phyloP scores from a whole-genome alignment of 2,113 vertebrate genomes.

The Petrocephalus zakoni region DNA sequence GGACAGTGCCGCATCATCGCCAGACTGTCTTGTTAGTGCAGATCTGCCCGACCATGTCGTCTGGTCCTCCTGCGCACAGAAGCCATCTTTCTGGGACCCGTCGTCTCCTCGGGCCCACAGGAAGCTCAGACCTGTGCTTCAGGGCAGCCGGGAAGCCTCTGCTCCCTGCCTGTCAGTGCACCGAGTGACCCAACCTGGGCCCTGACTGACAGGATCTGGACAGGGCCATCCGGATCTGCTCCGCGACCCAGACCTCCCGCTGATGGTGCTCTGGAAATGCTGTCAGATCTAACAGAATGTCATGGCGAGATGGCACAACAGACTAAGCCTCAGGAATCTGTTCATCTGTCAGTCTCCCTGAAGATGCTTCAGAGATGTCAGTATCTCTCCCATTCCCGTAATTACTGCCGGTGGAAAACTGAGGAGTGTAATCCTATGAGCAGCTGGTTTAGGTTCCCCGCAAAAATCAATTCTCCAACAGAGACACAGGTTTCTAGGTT shows the following conservation, averaged over 20 bases:
- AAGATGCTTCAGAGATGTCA: neutral
- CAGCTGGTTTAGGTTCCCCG: neutral
- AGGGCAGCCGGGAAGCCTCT: neutral
- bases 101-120: neutral
- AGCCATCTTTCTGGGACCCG: neutral
- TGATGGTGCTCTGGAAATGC: neutral
- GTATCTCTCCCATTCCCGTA: neutral
- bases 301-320: neutral
- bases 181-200: neutral
- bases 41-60: neutral
- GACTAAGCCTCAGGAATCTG: neutral
- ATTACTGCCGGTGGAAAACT: neutral
- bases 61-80: neutral
- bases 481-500: neutral
- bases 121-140: neutral
- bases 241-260: neutral
- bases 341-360: neutral
- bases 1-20: neutral
- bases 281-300: neutral
- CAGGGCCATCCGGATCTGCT: neutral
- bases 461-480: neutral
- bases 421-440: neutral
- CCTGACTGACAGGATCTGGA: neutral
- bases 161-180: neutral
- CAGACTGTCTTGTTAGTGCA: neutral